A percentile compares a stretch with the other conserved stretches of the same genome.
These are phyloP conservation scores for Aurelia sp. DNA, from an alignment of 30 jellyfish, hydroid and myxozoan species.

Conservation along the genomic window DNA sequence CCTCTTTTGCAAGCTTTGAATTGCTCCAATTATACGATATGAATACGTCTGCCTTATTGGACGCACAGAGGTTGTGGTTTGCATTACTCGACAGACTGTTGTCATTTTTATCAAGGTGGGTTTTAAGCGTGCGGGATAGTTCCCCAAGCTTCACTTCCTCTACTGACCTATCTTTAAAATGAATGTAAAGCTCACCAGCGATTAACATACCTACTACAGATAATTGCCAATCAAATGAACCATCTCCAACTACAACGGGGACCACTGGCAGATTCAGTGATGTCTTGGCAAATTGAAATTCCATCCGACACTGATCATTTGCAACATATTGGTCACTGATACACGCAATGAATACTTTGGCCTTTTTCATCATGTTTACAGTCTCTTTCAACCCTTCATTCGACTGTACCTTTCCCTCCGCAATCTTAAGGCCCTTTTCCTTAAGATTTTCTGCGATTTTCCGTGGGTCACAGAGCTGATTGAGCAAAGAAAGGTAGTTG, in stretches of 20 bases:
- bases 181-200: slow-evolving; percentile 83
- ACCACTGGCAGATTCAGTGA: slow-evolving; percentile 72
- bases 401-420: slow-evolving; percentile 12
- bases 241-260: slow-evolving; percentile 86
- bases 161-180: slow-evolving; percentile 68
- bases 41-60: slow-evolving; percentile 51
- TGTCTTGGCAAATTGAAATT: slow-evolving; percentile 78
- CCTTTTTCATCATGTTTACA: slow-evolving; percentile 57
- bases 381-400: slow-evolving; percentile 48
- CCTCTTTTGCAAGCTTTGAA: slow-evolving; percentile 52
- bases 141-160: slow-evolving; percentile 47
- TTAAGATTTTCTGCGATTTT: slow-evolving; percentile 43
- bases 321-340: slow-evolving; percentile 76
- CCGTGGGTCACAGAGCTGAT: slow-evolving; percentile 65
- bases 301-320: slow-evolving; percentile 84
- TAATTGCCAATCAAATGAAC: slow-evolving; percentile 74
- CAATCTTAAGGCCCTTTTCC: slow-evolving; percentile 57
- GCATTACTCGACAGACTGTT: neutral
- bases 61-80: neutral
- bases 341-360: slow-evolving; percentile 87
- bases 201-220: slow-evolving; percentile 81
- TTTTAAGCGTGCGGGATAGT: slow-evolving; percentile 24
- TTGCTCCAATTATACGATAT: slow-evolving; percentile 78
- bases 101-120: slow-evolving; percentile 24
- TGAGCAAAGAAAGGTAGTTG: slow-evolving; percentile 6